phyloP scores from a whole-genome alignment of 2,113 vertebrate genomes.

The Uropsilus gracilis region DNA sequence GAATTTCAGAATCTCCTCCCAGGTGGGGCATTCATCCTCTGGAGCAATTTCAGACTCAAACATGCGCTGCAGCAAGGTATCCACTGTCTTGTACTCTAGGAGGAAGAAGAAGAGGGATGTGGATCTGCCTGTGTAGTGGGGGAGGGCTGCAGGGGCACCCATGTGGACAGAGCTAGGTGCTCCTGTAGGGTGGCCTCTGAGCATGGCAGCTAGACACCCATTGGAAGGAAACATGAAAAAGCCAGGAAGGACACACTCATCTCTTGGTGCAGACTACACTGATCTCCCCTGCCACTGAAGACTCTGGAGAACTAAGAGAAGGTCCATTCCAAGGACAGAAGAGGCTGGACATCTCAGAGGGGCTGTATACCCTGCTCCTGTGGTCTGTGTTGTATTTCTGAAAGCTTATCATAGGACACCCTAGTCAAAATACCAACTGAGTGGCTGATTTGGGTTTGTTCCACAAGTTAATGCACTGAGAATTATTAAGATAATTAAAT shows the following conservation, averaged over 20 bases:
- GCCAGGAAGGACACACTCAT: not conserved
- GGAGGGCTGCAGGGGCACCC: rapidly evolving
- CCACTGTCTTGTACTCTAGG: conserved; percentile 93
- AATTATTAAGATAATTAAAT: not conserved
- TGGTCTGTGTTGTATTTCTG: rapidly evolving
- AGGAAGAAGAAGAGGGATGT: not conserved
- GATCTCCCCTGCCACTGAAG: no score
- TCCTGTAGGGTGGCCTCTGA: not conserved
- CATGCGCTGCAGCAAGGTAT: conserved; percentile 94
- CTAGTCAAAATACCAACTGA: not conserved
- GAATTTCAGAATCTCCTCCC: conserved; percentile 86
- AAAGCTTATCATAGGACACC: rapidly evolving
- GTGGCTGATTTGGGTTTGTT: not conserved
- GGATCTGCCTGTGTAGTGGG: rapidly evolving
- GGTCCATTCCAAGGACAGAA: not conserved
- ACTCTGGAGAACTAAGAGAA: not conserved
- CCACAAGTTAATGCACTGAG: not conserved
- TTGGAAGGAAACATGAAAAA: not conserved
- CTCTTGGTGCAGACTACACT: not conserved
- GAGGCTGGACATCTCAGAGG: not conserved
- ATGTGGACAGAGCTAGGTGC: not conserved
- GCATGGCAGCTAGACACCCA: not conserved
- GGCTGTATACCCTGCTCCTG: not conserved
- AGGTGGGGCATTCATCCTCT: conserved; percentile 86
- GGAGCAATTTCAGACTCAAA: conserved; percentile 93